Conservation (phyloP, 2,113 vertebrate genomes). For the Pachycephala philippinensis region DNA sequence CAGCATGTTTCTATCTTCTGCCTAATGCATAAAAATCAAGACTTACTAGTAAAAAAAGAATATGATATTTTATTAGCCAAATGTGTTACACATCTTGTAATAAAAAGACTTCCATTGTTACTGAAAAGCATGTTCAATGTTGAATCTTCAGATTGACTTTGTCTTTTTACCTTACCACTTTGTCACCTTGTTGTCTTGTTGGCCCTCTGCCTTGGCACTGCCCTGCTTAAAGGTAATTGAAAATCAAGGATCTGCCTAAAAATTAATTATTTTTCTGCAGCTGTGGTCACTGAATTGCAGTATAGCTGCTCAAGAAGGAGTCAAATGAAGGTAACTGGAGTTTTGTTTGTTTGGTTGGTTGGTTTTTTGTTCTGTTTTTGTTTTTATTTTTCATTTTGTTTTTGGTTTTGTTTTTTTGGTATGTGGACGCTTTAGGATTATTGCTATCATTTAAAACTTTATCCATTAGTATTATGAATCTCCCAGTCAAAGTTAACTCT, state of each 20-base stretch:
- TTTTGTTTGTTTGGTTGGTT: neutral
- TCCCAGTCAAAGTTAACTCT: neutral
- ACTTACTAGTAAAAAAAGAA: neutral
- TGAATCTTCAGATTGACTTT: neutral
- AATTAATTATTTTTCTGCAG: neutral
- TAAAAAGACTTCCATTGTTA: neutral
- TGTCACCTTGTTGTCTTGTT: neutral
- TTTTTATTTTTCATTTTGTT: neutral
- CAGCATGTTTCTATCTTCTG: neutral
- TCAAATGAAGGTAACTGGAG: neutral
- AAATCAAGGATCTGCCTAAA: neutral
- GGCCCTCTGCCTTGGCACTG: neutral
- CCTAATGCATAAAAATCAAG: neutral
- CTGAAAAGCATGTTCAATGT: neutral
- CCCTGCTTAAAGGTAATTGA: neutral
- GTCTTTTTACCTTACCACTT: neutral
- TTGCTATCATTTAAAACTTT: neutral
- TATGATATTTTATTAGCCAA: neutral
- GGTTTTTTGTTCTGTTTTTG: neutral
- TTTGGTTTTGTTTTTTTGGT: neutral
- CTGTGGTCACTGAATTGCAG: neutral
- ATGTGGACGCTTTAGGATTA: neutral
- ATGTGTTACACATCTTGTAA: neutral
- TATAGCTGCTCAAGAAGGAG: neutral
- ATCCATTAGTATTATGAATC: neutral